Percentiles rank a stretch among this genome's conserved stretches.
phyloP scores from a whole-genome alignment of 2,113 vertebrate genomes.

The Atrichornis clamosus region DNA sequence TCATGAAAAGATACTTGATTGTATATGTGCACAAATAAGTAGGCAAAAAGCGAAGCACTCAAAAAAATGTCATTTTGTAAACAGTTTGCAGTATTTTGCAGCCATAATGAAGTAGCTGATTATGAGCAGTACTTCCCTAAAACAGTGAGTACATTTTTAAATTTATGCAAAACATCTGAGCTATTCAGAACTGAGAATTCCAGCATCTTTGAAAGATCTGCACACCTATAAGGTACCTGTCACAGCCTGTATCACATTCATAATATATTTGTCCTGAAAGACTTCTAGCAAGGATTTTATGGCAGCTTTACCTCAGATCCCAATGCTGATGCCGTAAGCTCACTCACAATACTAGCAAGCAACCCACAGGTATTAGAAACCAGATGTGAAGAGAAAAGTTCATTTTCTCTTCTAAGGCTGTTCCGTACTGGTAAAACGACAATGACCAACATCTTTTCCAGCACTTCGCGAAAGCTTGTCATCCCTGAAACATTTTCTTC shows the following conservation, averaged over 20 bases:
- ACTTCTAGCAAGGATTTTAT: background rate
- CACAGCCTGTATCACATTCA: background rate
- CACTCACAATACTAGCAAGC: conserved; percentile 94
- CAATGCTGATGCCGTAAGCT: conserved; percentile 93
- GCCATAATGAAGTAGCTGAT: background rate
- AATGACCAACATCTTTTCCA: conserved; percentile 98
- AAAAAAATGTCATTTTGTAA: background rate
- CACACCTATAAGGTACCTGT: background rate
- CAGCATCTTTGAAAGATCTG: background rate
- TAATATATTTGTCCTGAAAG: background rate
- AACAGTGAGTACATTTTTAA: background rate
- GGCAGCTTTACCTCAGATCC: conserved; percentile 88
- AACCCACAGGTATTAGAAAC: conserved; percentile 97
- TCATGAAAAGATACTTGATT: background rate
- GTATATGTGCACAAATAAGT: accelerated
- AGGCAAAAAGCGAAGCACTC: background rate
- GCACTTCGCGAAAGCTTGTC: conserved; percentile 95
- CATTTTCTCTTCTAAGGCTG: conserved; percentile 90
- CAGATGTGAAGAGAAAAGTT: conserved; percentile 94
- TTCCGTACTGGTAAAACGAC: conserved; percentile 95
- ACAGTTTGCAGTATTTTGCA: background rate
- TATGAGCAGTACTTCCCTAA: background rate
- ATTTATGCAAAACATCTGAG: background rate
- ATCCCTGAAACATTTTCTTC: conserved; percentile 97
- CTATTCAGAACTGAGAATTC: background rate